Evolutionary conservation across 1,140 invertebrate species (phyloP).

Genomic region (Daktulosphaira vitifoliae): DNA sequence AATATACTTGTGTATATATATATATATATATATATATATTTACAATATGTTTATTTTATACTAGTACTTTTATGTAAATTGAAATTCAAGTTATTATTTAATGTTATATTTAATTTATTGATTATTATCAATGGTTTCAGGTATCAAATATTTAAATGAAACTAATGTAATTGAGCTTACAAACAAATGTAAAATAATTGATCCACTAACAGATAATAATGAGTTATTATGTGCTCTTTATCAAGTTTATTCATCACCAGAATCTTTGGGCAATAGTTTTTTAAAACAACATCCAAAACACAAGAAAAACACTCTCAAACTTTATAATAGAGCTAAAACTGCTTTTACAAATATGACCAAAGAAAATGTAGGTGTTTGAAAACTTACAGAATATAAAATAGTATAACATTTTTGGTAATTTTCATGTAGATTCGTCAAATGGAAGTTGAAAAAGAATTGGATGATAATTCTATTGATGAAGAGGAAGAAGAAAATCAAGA

Average conservation of each 20-base stretch:
- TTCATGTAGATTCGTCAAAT: slow-evolving; percentile 46
- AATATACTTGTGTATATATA: too few species aligned
- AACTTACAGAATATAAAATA: too few species aligned
- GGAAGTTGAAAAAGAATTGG: slow-evolving; percentile 74
- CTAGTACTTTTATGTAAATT: too few species aligned
- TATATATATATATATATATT: too few species aligned
- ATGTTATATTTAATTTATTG: too few species aligned
- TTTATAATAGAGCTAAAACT: slow-evolving; percentile 45
- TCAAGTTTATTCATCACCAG: slow-evolving; percentile 61
- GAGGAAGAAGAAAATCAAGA: not conserved
- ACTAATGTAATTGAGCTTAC: slow-evolving; percentile 56
- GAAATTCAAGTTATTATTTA: too few species aligned
- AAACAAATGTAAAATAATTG: slow-evolving; percentile 47
- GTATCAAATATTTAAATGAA: slow-evolving; percentile 50
- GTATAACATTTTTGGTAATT: not conserved
- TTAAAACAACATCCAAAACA: slow-evolving; percentile 40
- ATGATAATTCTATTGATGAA: slow-evolving; percentile 57
- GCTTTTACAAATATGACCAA: slow-evolving; percentile 50
- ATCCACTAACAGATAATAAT: slow-evolving; percentile 46
- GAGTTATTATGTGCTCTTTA: slow-evolving; percentile 58
- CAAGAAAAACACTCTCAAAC: not conserved
- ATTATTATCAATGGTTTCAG: slow-evolving; percentile 28
- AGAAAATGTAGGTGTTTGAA: slow-evolving; percentile 51
- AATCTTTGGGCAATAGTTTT: slow-evolving; percentile 62
- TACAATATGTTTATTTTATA: too few species aligned